Conservation (phyloP, 1,140 invertebrate genomes). For the Pectinophora gossypiella region DNA sequence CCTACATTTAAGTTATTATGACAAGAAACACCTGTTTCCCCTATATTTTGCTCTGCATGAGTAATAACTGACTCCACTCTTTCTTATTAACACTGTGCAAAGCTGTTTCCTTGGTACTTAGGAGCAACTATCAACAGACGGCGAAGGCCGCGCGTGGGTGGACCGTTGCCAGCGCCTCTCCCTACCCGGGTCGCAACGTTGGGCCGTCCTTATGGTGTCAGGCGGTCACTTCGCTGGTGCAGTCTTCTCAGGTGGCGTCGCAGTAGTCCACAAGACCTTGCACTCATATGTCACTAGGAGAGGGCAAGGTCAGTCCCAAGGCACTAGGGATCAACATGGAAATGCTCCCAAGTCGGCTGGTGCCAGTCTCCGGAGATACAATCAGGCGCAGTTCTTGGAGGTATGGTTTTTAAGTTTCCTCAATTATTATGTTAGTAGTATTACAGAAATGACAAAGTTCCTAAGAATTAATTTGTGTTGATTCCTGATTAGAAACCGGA, state of each 20-base stretch:
- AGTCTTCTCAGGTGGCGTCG: slow-evolving; percentile 80
- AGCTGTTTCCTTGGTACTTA: too few species aligned
- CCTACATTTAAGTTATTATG: too few species aligned
- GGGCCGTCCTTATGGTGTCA: slow-evolving; percentile 88
- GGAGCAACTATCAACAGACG: slow-evolving; percentile 67
- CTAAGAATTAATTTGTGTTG: too few species aligned
- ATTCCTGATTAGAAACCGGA: too few species aligned
- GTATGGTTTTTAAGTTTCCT: slow-evolving; percentile 60
- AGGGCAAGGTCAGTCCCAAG: slow-evolving; percentile 89
- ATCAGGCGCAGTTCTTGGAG: slow-evolving; percentile 82
- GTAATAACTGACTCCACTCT: too few species aligned
- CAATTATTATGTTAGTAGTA: too few species aligned
- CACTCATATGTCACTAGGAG: slow-evolving; percentile 91
- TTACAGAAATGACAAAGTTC: too few species aligned
- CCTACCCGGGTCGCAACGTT: slow-evolving; percentile 75
- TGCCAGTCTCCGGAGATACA: slow-evolving; percentile 86
- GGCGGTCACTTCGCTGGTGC: slow-evolving; percentile 92
- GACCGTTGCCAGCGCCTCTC: slow-evolving; percentile 47
- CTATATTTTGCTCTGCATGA: too few species aligned
- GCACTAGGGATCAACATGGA: slow-evolving; percentile 81
- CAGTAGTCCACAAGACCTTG: slow-evolving; percentile 86
- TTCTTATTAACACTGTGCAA: too few species aligned
- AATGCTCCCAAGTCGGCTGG: slow-evolving; percentile 86
- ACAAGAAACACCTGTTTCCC: too few species aligned
- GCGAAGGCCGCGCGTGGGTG: slow-evolving; percentile 61